These are phyloP conservation scores for Heteromurus nitidus DNA, from an alignment of 2,888 invertebrate species.

Conservation along the genomic window DNA sequence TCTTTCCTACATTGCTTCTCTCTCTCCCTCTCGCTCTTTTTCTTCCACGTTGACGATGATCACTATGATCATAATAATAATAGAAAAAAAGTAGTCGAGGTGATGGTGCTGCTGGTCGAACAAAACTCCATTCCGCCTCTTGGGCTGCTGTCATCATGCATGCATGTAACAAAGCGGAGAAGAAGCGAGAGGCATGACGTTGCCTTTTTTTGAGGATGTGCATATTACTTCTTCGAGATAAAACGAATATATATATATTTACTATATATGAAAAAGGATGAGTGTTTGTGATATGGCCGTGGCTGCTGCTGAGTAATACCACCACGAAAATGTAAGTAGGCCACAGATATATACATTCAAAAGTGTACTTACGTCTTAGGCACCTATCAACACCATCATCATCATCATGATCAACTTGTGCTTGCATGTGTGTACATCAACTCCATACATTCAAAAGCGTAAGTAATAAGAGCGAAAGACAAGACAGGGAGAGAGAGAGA, in stretches of 20 bases:
- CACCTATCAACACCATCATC: conserved; percentile 12
- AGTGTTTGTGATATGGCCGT: conserved; percentile 39
- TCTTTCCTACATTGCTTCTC: not conserved
- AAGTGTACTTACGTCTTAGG: not conserved
- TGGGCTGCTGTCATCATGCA: not conserved
- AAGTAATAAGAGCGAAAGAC: not conserved
- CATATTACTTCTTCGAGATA: not conserved
- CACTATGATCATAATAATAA: conserved; percentile 24
- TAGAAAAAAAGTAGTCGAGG: conserved; percentile 10
- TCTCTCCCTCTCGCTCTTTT: conserved; percentile 13
- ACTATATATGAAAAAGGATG: not conserved
- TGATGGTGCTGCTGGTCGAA: not conserved
- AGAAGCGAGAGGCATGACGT: not conserved
- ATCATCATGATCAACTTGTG: conserved; percentile 11
- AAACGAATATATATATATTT: not conserved
- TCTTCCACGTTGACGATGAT: conserved; percentile 33
- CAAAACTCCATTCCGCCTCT: not conserved
- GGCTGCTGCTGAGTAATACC: not conserved
- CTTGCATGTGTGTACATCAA: conserved; percentile 2
- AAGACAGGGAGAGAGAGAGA: conserved; percentile 5
- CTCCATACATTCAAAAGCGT: not conserved
- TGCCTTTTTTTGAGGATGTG: not conserved
- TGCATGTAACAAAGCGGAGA: too few species aligned
- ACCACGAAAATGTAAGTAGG: conserved; percentile 57
- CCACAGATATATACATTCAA: conserved; percentile 13